Conservation (phyloP, 2,888 invertebrate species). For the Dasypogon diadema region DNA sequence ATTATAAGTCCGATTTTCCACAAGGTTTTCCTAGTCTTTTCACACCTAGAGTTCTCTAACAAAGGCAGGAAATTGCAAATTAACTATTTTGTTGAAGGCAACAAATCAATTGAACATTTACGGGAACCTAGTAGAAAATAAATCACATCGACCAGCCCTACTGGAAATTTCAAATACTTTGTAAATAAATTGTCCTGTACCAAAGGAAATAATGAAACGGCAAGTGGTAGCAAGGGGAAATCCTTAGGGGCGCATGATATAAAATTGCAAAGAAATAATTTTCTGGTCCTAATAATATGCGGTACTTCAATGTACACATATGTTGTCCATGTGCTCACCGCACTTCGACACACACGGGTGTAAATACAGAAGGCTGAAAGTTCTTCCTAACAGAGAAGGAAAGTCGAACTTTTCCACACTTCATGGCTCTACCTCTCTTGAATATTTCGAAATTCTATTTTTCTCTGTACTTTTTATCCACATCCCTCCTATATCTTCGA, state of each 20-base stretch:
- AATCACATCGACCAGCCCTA: too few species aligned
- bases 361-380: conserved; percentile 3
- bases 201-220: too few species aligned
- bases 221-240: background rate
- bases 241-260: background rate
- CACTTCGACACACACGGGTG: background rate
- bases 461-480: conserved; percentile 7
- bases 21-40: too few species aligned
- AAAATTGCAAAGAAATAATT: conserved; percentile 19
- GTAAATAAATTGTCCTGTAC: too few species aligned
- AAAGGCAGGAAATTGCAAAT: too few species aligned
- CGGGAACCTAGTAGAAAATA: too few species aligned
- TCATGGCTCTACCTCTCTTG: conserved; percentile 12
- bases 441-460: conserved; percentile 25
- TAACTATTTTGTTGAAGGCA: too few species aligned
- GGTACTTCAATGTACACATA: background rate
- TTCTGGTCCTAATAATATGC: background rate
- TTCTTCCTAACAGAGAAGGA: background rate
- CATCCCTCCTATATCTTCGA: conserved; percentile 9
- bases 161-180: too few species aligned
- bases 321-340: conserved; percentile 7
- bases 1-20: too few species aligned
- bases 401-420: conserved; percentile 23
- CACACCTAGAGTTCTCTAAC: too few species aligned
- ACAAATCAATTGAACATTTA: too few species aligned